phyloP scores from a whole-genome alignment of 2,797 vertebrate species.

The Eulemur rubriventer region DNA sequence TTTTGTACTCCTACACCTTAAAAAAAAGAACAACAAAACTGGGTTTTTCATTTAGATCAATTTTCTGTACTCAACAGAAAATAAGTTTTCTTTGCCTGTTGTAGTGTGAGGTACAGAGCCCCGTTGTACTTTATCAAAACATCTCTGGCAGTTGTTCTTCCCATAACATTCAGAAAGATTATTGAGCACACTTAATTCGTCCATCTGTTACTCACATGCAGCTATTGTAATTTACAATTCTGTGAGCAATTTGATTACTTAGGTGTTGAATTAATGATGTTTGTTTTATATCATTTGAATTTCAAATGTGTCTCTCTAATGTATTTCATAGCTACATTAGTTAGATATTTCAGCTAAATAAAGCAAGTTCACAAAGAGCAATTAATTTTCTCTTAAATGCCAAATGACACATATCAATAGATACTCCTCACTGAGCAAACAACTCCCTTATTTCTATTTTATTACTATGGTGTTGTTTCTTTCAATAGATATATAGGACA shows the following conservation, averaged over 20 bases:
- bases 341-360: constrained; percentile 22
- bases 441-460: background rate
- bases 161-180: background rate
- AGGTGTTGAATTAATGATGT: background rate
- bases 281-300: constrained; percentile 62
- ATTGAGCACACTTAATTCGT: background rate
- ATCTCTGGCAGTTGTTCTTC: background rate
- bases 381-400: constrained; percentile 21
- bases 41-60: constrained; percentile 49
- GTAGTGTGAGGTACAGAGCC: background rate
- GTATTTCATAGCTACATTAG: constrained; percentile 26
- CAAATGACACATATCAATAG: constrained; percentile 22
- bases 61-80: constrained; percentile 35
- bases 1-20: background rate
- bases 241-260: constrained; percentile 43
- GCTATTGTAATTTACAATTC: constrained; percentile 20
- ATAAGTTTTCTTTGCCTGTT: background rate
- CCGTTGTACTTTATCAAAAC: background rate
- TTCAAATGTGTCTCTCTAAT: constrained; percentile 32
- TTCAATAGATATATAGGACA: background rate
- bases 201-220: constrained; percentile 29
- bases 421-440: background rate
- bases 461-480: background rate
- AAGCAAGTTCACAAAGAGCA: background rate
- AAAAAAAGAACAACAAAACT: background rate